Base-by-base conservation (phyloP, 1,140 invertebrate genomes). In the Sipha flava region DNA sequence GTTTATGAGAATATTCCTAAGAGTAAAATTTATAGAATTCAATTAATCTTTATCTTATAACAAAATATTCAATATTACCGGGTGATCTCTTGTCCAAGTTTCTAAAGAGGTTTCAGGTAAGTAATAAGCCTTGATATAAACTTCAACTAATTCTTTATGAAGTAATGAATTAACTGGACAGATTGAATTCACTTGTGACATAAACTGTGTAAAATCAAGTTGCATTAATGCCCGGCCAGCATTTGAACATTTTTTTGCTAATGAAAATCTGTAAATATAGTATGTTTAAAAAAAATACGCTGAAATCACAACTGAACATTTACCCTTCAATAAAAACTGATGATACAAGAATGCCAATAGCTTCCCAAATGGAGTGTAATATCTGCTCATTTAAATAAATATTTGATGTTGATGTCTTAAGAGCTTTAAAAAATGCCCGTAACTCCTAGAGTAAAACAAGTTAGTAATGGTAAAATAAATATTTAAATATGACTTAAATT, bases 141-240 rank as follows among this genome's bases (percentile, higher is more conserved):
- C 89, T 86, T 98, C 96, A 0, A 98, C 96, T 83, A 94, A 95
- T 66, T 95, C 92, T 83, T 91, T 90, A 84, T 95, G 92, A 12
- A 96, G 95, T 47, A 98, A 89, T 18, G 95, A 95, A 85, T 92
- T 90, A 16, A 94, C 83, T 12, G 89, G 89, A 0, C 94, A 93
- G 21, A 98, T 90, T 83, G 92, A 91, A 85, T 98, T 95, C 45
- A 98, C 88, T 84, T 98, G 97, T 12, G 93, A 92, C 72, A 96
- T 89, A 80, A 98, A 91, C 85, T 99, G 97, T 29, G 96, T 95
- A 85, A 96, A 98, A 88, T 99, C 98, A 4, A 99, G 87, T 85
- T 98, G 96, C 97, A 99, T 99, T 3, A 99, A 85, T 0, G 95
- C 97, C 80, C 97, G 87, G 1, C 98, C 98, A 82, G 95, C 96